A percentile compares a stretch with the other conserved stretches of the same genome.
Conservation (phyloP, 2,797 vertebrate genomes). For the Anguilla marmorata region DNA sequence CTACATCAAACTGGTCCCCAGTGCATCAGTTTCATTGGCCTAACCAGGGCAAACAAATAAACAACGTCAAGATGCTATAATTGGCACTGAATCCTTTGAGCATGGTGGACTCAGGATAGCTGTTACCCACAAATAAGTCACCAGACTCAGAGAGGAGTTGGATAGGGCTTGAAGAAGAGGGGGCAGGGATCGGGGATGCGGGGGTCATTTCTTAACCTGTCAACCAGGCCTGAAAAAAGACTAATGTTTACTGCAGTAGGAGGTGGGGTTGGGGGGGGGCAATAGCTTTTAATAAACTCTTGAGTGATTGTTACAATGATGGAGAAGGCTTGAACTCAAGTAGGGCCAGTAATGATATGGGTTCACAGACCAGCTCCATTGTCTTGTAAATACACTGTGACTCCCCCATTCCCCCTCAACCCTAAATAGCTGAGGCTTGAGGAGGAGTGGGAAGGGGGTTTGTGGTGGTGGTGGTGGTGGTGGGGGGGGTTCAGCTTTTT, state of each 20-base stretch:
- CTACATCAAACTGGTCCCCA: neutral
- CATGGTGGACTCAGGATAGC: neutral
- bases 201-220: slow-evolving; percentile 61
- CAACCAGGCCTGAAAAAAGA: slow-evolving; percentile 70
- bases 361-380: slow-evolving; percentile 77
- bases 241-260: slow-evolving; percentile 66
- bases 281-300: slow-evolving; percentile 87
- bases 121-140: slow-evolving; percentile 26
- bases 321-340: slow-evolving; percentile 78
- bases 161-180: neutral
- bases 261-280: slow-evolving; percentile 58
- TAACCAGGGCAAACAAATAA: neutral
- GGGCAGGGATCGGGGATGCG: slow-evolving; percentile 11
- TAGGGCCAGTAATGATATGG: slow-evolving; percentile 80
- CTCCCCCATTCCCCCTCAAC: slow-evolving; percentile 64
- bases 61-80: neutral
- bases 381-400: slow-evolving; percentile 80
- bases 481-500: slow-evolving; percentile 67
- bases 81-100: slow-evolving; percentile 9
- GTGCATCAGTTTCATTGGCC: neutral
- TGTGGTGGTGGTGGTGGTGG: neutral
- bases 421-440: slow-evolving; percentile 68
- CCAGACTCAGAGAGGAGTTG: slow-evolving; percentile 34
- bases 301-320: slow-evolving; percentile 76
- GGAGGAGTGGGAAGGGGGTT: slow-evolving; percentile 67